These are phyloP conservation scores for Norana najaformis DNA, from an alignment of 2,888 invertebrate species.

Conservation along the genomic window DNA sequence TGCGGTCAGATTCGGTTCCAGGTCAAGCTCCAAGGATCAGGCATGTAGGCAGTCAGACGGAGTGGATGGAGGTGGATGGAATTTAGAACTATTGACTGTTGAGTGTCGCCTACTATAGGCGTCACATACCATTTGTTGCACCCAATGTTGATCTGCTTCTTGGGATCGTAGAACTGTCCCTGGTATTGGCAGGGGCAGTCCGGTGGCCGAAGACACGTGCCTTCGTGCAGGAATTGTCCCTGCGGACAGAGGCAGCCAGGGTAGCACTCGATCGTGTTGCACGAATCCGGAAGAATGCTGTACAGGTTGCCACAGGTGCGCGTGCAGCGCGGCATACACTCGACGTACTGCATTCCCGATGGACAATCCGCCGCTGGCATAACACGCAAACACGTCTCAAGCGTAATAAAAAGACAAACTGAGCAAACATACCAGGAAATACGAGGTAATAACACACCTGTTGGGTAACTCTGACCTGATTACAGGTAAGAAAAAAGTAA, in stretches of 20 bases:
- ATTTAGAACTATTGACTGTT: too few species aligned
- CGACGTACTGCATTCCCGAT: constrained; percentile 76
- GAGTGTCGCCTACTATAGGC: too few species aligned
- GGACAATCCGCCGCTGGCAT: constrained; percentile 38
- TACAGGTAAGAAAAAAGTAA: too few species aligned
- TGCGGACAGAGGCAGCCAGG: constrained; percentile 87
- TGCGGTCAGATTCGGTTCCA: too few species aligned
- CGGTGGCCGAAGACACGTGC: constrained; percentile 48
- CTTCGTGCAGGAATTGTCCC: constrained; percentile 68
- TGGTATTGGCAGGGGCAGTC: constrained; percentile 43
- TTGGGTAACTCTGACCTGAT: too few species aligned
- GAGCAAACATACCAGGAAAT: too few species aligned
- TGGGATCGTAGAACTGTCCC: constrained; percentile 40
- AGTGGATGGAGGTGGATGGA: too few species aligned
- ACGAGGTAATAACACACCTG: too few species aligned
- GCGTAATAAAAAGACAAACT: not conserved
- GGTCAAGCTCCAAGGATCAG: too few species aligned
- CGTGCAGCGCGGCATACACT: constrained; percentile 81
- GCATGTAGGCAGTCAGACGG: too few species aligned
- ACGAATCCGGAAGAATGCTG: constrained; percentile 37
- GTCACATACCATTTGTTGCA: constrained; percentile 76
- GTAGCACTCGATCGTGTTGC: constrained; percentile 68
- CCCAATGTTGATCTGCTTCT: constrained; percentile 71
- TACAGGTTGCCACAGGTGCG: constrained; percentile 69
- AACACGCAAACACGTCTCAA: not conserved